A percentile compares a stretch with the other conserved stretches of the same genome.
Evolutionary conservation across 1,140 invertebrate species (phyloP).

Genomic region (Lepidotrigona ventralis): DNA sequence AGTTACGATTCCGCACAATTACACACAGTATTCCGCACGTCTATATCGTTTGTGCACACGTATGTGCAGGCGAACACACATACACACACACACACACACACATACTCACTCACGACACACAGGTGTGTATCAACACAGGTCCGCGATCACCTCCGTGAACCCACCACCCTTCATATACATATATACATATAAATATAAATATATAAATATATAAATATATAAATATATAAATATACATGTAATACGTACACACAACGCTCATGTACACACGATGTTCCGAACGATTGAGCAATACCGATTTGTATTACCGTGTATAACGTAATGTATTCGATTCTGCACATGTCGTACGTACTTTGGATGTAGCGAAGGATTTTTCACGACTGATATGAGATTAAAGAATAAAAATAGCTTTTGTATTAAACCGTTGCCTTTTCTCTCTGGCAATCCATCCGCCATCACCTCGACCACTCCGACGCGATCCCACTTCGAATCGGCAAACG

Average conservation of each 20-base stretch:
- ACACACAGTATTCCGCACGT: slow-evolving; percentile 12
- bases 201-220: not conserved
- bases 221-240: slow-evolving; percentile 25
- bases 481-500: not conserved
- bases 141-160: not conserved
- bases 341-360: slow-evolving; percentile 68
- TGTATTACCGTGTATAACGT: slow-evolving; percentile 67
- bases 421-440: not conserved
- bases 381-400: slow-evolving; percentile 69
- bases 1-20: slow-evolving; percentile 53
- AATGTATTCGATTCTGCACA: slow-evolving; percentile 68
- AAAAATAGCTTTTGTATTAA: slow-evolving; percentile 68
- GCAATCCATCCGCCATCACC: not conserved
- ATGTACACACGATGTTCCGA: slow-evolving; percentile 63
- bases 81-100: not conserved
- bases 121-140: not conserved
- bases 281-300: slow-evolving; percentile 68
- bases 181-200: not conserved
- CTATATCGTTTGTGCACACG: slow-evolving; percentile 19
- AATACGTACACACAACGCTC: slow-evolving; percentile 34
- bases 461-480: not conserved
- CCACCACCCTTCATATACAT: not conserved
- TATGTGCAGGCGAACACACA: not conserved
- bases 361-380: slow-evolving; percentile 69
- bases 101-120: not conserved